A percentile compares a stretch with the other conserved stretches of the same genome.
Conservation (phyloP, 2,888 invertebrate species). For the Dusona sp. region DNA sequence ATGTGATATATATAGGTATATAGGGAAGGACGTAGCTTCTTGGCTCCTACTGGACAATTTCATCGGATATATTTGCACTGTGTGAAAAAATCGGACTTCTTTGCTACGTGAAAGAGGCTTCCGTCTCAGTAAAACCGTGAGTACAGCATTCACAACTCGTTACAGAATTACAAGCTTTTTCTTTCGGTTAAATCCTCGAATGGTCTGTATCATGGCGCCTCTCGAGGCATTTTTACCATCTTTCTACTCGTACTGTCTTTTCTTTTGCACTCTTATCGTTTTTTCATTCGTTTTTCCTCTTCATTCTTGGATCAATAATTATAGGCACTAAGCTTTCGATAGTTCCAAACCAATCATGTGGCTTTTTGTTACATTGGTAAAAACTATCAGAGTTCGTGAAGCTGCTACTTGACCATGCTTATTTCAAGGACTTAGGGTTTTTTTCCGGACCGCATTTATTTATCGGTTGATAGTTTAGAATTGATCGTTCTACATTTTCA, state of each 20-base stretch:
- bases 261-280: not conserved
- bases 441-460: not conserved
- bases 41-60: conserved; percentile 3
- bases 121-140: conserved; percentile 42
- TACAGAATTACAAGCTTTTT: not conserved
- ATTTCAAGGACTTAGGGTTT: not conserved
- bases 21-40: conserved; percentile 30
- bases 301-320: not conserved
- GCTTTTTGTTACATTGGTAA: not conserved
- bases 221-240: conserved; percentile 11
- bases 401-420: not conserved
- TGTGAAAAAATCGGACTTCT: conserved; percentile 50
- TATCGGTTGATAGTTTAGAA: not conserved
- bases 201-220: conserved; percentile 41
- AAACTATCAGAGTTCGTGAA: not conserved
- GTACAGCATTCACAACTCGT: conserved; percentile 5
- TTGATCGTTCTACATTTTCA: not conserved
- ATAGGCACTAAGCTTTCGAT: not conserved
- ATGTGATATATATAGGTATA: conserved; percentile 13
- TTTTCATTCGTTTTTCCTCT: not conserved
- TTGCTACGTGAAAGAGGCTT: conserved; percentile 47
- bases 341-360: not conserved
- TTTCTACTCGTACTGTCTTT: not conserved
- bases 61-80: conserved; percentile 57
- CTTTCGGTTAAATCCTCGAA: not conserved